These are phyloP conservation scores for Nansenia antarctica DNA, from an alignment of 2,113 vertebrate genomes.

Conservation along the genomic window DNA sequence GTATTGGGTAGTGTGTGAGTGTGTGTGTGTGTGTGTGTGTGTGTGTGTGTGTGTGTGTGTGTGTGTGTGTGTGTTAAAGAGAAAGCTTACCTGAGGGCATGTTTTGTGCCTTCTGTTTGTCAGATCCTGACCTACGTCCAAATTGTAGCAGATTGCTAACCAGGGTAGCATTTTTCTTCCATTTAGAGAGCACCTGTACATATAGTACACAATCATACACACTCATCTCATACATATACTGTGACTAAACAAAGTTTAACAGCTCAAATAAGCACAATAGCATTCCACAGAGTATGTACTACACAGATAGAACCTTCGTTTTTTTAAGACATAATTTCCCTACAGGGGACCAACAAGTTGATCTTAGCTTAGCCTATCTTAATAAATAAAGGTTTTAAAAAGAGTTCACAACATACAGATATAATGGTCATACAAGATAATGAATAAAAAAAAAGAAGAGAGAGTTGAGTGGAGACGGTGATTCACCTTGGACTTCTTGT, in stretches of 20 bases:
- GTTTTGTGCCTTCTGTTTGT: background rate
- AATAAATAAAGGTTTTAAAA: background rate
- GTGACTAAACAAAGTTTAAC: background rate
- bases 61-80: background rate
- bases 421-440: background rate
- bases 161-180: background rate
- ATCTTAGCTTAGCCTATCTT: no score
- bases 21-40: background rate
- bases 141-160: background rate
- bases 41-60: background rate
- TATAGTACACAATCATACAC: background rate
- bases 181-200: background rate
- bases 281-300: background rate
- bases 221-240: background rate
- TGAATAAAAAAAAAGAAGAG: background rate
- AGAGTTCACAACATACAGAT: background rate
- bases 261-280: background rate
- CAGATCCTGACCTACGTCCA: background rate
- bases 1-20: no score
- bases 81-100: background rate
- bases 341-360: no score
- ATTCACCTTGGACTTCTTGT: background rate
- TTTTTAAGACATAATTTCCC: no score
- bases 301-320: background rate
- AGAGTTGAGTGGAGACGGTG: background rate